A percentile compares a stretch with the other conserved stretches of the same genome.
phyloP scores from a whole-genome alignment of 2,888 invertebrate species.

The Phrixothrix hirtus region DNA sequence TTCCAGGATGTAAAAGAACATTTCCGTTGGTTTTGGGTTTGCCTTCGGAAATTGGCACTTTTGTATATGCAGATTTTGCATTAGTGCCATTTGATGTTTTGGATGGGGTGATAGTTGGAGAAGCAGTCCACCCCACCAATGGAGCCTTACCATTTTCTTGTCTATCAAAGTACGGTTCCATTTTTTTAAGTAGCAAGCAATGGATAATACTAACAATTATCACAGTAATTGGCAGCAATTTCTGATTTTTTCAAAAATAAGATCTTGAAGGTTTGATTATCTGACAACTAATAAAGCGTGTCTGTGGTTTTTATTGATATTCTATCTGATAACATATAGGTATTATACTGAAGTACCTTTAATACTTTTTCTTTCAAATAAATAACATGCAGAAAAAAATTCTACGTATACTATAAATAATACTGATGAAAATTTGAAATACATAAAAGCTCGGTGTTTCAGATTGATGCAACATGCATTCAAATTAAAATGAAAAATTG shows the following conservation, averaged over 20 bases:
- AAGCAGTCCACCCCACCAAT: slow-evolving; percentile 38
- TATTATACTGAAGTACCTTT: slow-evolving; percentile 5
- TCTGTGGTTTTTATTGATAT: background rate
- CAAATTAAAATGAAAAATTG: no score
- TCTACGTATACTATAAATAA: slow-evolving; percentile 17
- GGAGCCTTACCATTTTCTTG: slow-evolving; percentile 27
- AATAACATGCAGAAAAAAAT: slow-evolving; percentile 6
- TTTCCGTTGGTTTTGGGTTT: slow-evolving; percentile 10
- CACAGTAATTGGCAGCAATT: slow-evolving; percentile 11
- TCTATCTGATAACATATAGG: slow-evolving; percentile 7
- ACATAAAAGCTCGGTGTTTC: background rate
- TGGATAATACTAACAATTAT: slow-evolving; percentile 17
- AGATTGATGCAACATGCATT: slow-evolving; percentile 5
- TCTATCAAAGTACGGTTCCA: slow-evolving; percentile 29
- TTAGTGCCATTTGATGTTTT: slow-evolving; percentile 7
- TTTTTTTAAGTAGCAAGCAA: slow-evolving; percentile 6
- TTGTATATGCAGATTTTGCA: background rate
- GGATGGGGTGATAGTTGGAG: background rate
- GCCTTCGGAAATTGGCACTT: slow-evolving; percentile 12
- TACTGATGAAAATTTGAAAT: slow-evolving; percentile 18
- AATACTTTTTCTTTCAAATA: slow-evolving; percentile 7
- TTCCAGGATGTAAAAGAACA: slow-evolving; percentile 11
- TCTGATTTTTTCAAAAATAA: background rate
- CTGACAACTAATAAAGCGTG: no score
- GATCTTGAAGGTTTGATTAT: no score